phyloP scores from a whole-genome alignment of 2,113 vertebrate species.

The Oxyruncus cristatus region DNA sequence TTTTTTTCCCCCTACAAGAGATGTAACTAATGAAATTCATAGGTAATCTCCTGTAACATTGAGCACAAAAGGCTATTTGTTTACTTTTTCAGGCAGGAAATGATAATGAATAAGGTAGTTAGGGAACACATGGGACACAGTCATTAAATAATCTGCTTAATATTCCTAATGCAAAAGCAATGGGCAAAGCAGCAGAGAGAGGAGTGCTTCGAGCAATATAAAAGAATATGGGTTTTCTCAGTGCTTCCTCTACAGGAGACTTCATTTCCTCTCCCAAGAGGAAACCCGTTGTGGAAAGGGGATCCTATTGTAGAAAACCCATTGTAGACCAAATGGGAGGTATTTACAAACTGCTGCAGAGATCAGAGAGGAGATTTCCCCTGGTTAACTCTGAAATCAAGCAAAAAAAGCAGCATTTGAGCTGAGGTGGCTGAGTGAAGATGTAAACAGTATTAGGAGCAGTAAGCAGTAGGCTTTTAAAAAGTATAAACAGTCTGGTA shows the following conservation, averaged over 20 bases:
- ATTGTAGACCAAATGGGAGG: not conserved
- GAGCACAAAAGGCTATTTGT: slow-evolving; percentile 50
- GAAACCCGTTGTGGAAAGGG: not conserved
- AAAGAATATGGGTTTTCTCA: not conserved
- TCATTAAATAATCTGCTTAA: slow-evolving; percentile 41
- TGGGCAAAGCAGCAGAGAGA: not conserved
- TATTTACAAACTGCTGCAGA: slow-evolving; percentile 22
- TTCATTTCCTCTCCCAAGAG: not conserved
- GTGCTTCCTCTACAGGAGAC: not conserved
- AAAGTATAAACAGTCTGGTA: slow-evolving; percentile 64
- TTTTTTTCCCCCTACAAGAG: not conserved
- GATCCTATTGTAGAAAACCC: not conserved
- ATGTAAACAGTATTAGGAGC: slow-evolving; percentile 60
- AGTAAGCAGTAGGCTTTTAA: slow-evolving; percentile 59
- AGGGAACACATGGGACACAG: not conserved
- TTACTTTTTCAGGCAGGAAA: slow-evolving; percentile 46
- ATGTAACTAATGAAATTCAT: not conserved
- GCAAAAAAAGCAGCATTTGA: not conserved
- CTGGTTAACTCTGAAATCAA: slow-evolving; percentile 4
- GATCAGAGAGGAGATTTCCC: slow-evolving; percentile 45
- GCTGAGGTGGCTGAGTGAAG: slow-evolving; percentile 45
- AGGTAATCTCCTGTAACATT: slow-evolving; percentile 11
- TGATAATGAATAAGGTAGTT: slow-evolving; percentile 38
- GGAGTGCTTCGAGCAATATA: not conserved
- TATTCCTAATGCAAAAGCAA: not conserved